These are phyloP conservation scores for Apis mellifera DNA, from an alignment of 1,140 invertebrate species.

Conservation along the genomic window DNA sequence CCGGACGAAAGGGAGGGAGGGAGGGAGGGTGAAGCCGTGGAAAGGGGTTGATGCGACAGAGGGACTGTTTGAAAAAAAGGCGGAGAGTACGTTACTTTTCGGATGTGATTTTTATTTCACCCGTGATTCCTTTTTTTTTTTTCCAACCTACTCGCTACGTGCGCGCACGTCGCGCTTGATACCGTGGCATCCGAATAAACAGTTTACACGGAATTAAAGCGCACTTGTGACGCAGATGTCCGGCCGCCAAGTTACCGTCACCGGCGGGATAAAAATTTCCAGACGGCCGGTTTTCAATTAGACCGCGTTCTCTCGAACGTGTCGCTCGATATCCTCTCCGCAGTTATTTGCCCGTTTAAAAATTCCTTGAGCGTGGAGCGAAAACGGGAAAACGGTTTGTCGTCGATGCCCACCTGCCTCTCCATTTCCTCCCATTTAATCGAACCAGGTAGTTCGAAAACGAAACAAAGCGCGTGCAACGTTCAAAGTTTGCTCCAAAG, in stretches of 20 bases:
- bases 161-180: background rate
- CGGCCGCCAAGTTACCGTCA: background rate
- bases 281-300: background rate
- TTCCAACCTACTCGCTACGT: background rate
- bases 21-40: background rate
- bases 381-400: background rate
- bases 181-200: constrained; percentile 15
- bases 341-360: background rate
- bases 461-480: background rate
- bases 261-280: background rate
- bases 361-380: background rate
- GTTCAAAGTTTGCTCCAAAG: background rate
- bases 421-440: constrained; percentile 4
- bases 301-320: background rate
- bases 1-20: no score
- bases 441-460: background rate
- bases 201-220: constrained; percentile 32
- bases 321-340: background rate
- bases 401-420: no score
- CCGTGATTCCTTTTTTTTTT: background rate
- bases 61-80: constrained; percentile 12
- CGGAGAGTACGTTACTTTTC: constrained; percentile 28
- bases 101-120: constrained; percentile 30
- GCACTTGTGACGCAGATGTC: background rate
- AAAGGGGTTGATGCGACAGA: background rate